These are phyloP conservation scores for Disparrhopalites patrizii DNA, from an alignment of 2,888 invertebrate species.

Conservation along the genomic window DNA sequence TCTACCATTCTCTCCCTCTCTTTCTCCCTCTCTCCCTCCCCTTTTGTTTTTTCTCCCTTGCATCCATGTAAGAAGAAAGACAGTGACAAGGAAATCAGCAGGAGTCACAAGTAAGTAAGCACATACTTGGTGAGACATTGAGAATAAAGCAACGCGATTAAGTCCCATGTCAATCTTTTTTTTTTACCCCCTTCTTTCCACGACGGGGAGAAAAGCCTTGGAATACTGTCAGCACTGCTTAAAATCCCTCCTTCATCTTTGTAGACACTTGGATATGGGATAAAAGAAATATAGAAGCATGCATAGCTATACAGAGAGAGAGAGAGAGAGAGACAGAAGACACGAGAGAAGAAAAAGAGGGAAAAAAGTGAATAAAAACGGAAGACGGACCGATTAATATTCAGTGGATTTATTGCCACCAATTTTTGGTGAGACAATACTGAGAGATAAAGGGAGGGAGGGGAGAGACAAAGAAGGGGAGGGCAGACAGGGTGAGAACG, in stretches of 20 bases:
- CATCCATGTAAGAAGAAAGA: no score
- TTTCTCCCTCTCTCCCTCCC: neutral
- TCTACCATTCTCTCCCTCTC: neutral
- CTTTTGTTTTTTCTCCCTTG: neutral
- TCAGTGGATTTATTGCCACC: constrained; percentile 35
- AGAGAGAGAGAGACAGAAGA: neutral
- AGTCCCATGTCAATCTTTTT: neutral
- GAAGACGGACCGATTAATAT: constrained; percentile 30
- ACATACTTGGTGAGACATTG: constrained; percentile 2
- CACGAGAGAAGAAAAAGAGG: neutral
- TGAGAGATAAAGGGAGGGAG: constrained; percentile 18
- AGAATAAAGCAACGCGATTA: neutral
- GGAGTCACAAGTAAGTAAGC: neutral
- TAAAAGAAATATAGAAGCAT: neutral
- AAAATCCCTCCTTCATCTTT: neutral
- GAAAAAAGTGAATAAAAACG: constrained; percentile 19
- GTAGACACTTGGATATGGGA: neutral
- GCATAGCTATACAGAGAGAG: neutral
- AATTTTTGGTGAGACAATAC: constrained; percentile 30
- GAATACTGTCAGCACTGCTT: no score
- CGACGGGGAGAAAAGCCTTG: neutral
- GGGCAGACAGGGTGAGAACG: no score
- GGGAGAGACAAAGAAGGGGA: constrained; percentile 12
- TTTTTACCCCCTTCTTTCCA: no score
- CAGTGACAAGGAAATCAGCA: neutral